These are phyloP conservation scores for Silurus lanzhouensis DNA, from an alignment of 2,797 vertebrate genomes.

Conservation along the genomic window DNA sequence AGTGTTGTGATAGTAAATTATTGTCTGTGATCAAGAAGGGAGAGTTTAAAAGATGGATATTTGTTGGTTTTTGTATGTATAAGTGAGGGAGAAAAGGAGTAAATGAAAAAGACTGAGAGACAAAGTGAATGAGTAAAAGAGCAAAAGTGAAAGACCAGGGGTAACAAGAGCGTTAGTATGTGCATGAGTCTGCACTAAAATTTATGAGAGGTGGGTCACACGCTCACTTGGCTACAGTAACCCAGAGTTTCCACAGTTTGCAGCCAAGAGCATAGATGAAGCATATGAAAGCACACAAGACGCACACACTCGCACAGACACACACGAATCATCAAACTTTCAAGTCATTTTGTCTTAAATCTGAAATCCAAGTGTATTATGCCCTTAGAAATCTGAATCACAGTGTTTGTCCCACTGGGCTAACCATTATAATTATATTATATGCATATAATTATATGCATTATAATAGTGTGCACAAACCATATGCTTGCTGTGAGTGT, in stretches of 20 bases:
- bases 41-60: not conserved
- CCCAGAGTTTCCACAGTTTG: slow-evolving; percentile 75
- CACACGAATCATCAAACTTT: slow-evolving; percentile 3
- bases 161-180: slow-evolving; percentile 16
- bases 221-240: slow-evolving; percentile 75
- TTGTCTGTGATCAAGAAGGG: not conserved
- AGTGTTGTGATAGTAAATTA: not conserved
- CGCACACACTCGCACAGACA: not conserved
- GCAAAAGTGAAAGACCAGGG: slow-evolving; percentile 18
- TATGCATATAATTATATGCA: slow-evolving; percentile 39
- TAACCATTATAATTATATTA: not conserved
- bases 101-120: not conserved
- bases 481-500: not conserved
- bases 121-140: slow-evolving; percentile 33
- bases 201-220: slow-evolving; percentile 77
- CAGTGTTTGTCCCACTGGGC: slow-evolving; percentile 15
- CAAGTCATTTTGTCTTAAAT: slow-evolving; percentile 10
- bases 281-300: not conserved
- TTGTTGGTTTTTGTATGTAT: slow-evolving; percentile 8
- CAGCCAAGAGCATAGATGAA: slow-evolving; percentile 71
- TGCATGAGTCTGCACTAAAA: slow-evolving; percentile 65
- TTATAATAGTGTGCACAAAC: slow-evolving; percentile 16
- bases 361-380: not conserved
- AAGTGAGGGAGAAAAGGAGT: not conserved
- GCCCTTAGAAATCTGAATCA: not conserved